Conservation (phyloP, 2,113 vertebrate genomes). For the Nothoprocta perdicaria region DNA sequence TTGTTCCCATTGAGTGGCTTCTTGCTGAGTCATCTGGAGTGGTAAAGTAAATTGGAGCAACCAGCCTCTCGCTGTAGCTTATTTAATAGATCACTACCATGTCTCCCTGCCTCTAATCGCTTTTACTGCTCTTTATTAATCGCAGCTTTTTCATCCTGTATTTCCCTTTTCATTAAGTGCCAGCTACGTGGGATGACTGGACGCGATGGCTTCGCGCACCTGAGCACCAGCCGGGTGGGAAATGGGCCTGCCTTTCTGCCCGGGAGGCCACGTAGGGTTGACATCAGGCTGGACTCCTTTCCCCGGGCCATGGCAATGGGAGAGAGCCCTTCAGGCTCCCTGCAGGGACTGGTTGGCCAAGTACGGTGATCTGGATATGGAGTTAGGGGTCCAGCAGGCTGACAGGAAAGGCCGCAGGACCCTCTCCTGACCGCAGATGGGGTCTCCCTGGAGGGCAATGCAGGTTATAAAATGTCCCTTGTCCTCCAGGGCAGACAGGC, state of each 20-base stretch:
- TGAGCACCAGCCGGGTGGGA: not conserved
- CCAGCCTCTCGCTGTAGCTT: conserved; percentile 20
- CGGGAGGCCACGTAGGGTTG: not conserved
- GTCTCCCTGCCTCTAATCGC: not conserved
- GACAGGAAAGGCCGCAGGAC: not conserved
- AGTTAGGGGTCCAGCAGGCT: not conserved
- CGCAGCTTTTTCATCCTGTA: not conserved
- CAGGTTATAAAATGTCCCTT: not conserved
- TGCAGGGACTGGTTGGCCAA: conserved; percentile 11
- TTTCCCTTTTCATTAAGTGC: not conserved
- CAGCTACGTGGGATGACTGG: rapidly evolving
- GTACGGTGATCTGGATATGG: conserved; percentile 12
- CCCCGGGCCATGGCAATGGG: too few species aligned
- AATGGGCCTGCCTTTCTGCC: not conserved
- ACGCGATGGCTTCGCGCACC: rapidly evolving
- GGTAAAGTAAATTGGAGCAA: conserved; percentile 27
- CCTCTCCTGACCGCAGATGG: not conserved
- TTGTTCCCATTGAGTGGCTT: not conserved
- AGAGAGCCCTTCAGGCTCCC: not conserved
- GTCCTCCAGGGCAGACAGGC: not conserved
- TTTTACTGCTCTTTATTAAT: not conserved
- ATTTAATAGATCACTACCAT: conserved; percentile 30
- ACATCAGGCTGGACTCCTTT: not conserved
- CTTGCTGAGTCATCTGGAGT: conserved; percentile 46
- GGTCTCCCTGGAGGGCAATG: too few species aligned